Evolutionary conservation across 2,113 vertebrate species (phyloP).

Genomic region (Cebidichthys violaceus): DNA sequence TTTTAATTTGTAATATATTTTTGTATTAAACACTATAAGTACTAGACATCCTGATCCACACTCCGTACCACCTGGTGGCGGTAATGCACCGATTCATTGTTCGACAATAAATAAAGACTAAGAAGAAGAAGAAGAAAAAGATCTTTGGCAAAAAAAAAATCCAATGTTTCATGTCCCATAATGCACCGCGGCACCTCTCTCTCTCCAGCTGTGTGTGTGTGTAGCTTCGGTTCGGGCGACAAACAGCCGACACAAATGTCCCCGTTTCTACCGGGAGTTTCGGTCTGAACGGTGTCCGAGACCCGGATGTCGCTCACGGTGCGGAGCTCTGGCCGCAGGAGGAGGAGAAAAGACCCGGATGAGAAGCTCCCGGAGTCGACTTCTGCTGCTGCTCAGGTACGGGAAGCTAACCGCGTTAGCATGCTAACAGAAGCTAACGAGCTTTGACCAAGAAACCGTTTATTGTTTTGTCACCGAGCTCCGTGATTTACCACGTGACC

Average conservation of each 20-base stretch:
- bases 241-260: slow-evolving; percentile 17
- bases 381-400: slow-evolving; percentile 46
- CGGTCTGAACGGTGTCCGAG: neutral
- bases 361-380: slow-evolving; percentile 49
- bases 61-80: too few relatives aligned
- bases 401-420: slow-evolving; percentile 31
- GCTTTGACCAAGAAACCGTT: too few relatives aligned
- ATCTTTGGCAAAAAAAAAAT: rapidly evolving
- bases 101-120: too few relatives aligned
- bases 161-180: slow-evolving; percentile 34
- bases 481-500: rapidly evolving
- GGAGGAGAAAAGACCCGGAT: slow-evolving; percentile 52
- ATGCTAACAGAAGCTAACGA: neutral
- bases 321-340: slow-evolving; percentile 40
- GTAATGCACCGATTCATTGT: too few relatives aligned
- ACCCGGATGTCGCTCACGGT: slow-evolving; percentile 37
- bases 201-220: slow-evolving; percentile 24
- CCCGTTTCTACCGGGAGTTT: neutral
- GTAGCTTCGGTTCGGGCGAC: neutral
- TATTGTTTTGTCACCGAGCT: neutral
- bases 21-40: too few relatives aligned
- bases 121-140: too few relatives aligned
- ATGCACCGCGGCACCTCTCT: slow-evolving; percentile 37
- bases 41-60: too few relatives aligned
- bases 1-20: too few relatives aligned